phyloP scores from a whole-genome alignment of 2,888 invertebrate genomes.

The Spilosoma lubricipeda region DNA sequence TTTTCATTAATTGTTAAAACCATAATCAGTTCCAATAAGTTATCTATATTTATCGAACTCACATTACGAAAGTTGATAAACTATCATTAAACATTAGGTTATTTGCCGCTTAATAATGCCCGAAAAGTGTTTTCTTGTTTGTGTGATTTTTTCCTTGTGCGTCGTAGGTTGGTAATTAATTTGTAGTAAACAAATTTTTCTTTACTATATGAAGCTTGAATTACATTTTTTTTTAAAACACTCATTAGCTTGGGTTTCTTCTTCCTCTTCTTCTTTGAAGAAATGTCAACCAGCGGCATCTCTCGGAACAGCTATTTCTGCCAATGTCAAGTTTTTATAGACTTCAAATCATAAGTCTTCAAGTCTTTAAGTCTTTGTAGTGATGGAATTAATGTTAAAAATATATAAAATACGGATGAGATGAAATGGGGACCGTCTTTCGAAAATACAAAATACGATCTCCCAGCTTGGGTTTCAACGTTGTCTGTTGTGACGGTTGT shows the following conservation, averaged over 20 bases:
- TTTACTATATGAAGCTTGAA: not conserved
- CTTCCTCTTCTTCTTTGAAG: too few species aligned
- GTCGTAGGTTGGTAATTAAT: slow-evolving; percentile 10
- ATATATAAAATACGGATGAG: too few species aligned
- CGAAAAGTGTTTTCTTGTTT: slow-evolving; percentile 19
- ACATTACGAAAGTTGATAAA: slow-evolving; percentile 13
- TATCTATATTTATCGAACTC: slow-evolving; percentile 11
- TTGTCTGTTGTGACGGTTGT: too few species aligned
- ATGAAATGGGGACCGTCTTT: too few species aligned
- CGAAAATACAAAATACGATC: too few species aligned
- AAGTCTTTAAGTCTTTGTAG: too few species aligned
- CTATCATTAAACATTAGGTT: not conserved
- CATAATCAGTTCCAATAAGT: slow-evolving; percentile 4
- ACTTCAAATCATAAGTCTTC: too few species aligned
- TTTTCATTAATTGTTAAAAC: not conserved
- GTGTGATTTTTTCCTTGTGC: slow-evolving; percentile 23
- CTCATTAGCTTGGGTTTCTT: too few species aligned
- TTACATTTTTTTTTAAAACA: not conserved
- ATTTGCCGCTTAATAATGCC: slow-evolving; percentile 15
- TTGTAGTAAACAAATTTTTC: not conserved
- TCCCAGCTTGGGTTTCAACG: not conserved
- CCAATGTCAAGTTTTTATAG: too few species aligned
- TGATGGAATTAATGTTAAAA: too few species aligned
- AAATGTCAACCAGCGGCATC: too few species aligned
- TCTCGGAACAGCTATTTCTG: too few species aligned